Base-by-base conservation (phyloP, 2,797 vertebrate genomes). In the Cyprinodon diabolis region DNA sequence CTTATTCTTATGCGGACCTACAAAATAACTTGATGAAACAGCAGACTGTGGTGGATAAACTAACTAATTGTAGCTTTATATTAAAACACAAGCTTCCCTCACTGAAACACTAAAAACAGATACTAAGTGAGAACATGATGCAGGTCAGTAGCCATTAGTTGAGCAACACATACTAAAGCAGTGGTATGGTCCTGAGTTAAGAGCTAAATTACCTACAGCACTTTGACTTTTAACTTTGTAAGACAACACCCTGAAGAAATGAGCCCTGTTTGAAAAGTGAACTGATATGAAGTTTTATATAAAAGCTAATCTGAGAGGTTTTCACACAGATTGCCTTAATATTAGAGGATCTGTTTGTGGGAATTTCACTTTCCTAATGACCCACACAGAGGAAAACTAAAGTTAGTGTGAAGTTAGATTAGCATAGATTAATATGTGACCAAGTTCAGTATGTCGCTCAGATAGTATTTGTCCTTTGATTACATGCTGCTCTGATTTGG, bases 381-480 rank as follows among this genome's bases (percentile, higher is more conserved):
- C 66, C 82, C 60, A 66, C 71, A 75, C 75, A 76, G 74, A 66
- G 58, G 75, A 87, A 63, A 66, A 65, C 49, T 56, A 47, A 69
- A 13, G 62, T 48, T 45, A 79, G 56, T 66, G 49, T 55, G 13
- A 65, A 47, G 1, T 75, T 75, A 49, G 56, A 75, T 84, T 84
- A 90, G 87, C 88, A 86, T 85, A 88, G 84, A 83, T 85, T 86
- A 25, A 80, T 47, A 68, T 72, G 84, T 88, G 86, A 86, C 83
- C 82, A 0, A 79, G 69, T 83, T 58, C 58, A 68, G 69, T 77
- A 78, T 69, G 19, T 21, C 9, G 68, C 69, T 72, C n/a, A 3
- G 67, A 63, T 75, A 57, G 73, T 75, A 75, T 69, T 71, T 47
- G 62, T 75, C 81, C 66, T 71, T 80, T 69, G 69, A 80, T 83